Evolutionary conservation across 2,888 invertebrate species (phyloP).

Genomic region (Papilio protenor): DNA sequence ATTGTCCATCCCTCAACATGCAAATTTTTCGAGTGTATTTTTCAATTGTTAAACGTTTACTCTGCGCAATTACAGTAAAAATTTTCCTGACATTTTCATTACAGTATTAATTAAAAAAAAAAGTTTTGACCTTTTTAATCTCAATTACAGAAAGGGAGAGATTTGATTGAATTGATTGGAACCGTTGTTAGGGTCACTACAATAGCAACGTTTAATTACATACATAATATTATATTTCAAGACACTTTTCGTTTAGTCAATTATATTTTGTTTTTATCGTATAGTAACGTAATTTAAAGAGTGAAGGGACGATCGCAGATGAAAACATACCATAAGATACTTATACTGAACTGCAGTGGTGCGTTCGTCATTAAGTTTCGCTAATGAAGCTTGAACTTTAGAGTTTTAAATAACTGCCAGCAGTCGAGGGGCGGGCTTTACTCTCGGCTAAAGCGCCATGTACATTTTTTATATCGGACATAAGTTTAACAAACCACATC

Average conservation of each 20-base stretch:
- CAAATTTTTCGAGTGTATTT: constrained; percentile 75
- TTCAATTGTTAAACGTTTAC: constrained; percentile 66
- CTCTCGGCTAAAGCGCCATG: constrained; percentile 57
- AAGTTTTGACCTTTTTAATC: not conserved
- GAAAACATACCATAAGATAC: constrained; percentile 10
- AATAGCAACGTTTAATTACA: no score
- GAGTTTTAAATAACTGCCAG: constrained; percentile 79
- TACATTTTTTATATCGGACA: constrained; percentile 76
- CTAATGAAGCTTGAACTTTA: constrained; percentile 83
- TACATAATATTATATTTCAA: not conserved
- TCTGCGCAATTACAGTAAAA: constrained; percentile 24
- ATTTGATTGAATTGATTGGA: not conserved
- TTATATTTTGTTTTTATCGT: not conserved
- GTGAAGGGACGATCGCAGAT: not conserved
- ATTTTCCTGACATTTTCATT: constrained; percentile 4
- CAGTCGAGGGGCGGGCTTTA: constrained; percentile 71
- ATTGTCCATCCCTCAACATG: constrained; percentile 82
- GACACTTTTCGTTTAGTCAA: not conserved
- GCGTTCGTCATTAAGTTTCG: constrained; percentile 81
- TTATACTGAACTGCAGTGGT: constrained; percentile 54
- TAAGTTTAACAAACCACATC: constrained; percentile 74
- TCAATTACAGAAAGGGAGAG: not conserved
- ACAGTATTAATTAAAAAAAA: constrained; percentile 35
- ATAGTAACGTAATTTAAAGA: not conserved
- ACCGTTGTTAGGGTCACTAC: not conserved